Conservation (phyloP, 2,888 invertebrate species). For the Macrophya annulata region DNA sequence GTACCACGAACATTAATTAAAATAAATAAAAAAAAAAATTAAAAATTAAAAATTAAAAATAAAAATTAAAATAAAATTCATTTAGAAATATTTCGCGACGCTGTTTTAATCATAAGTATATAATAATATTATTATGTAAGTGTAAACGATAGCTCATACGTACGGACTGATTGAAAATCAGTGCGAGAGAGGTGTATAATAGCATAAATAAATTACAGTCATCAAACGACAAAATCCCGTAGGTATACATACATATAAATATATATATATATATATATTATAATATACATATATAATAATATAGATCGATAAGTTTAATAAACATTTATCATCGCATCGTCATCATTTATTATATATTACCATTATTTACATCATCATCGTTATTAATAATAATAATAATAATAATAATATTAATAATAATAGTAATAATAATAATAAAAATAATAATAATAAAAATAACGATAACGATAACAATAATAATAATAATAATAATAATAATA, state of each 20-base stretch:
- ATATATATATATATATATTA: neutral
- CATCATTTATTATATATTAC: conserved; percentile 42
- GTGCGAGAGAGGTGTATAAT: conserved; percentile 29
- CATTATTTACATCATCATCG: neutral
- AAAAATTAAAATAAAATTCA: neutral
- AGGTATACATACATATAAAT: neutral
- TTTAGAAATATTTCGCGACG: conserved; percentile 32
- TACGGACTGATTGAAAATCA: conserved; percentile 41
- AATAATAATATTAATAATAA: no score
- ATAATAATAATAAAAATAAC: neutral
- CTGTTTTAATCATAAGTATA: neutral
- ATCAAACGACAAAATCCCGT: conserved; percentile 45
- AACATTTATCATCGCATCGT: conserved; percentile 61
- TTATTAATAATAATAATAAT: neutral
- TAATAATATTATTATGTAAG: conserved; percentile 7
- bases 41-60: neutral
- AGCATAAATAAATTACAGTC: conserved; percentile 38
- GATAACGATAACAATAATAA: no score
- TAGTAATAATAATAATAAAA: no score
- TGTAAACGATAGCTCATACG: conserved; percentile 40
- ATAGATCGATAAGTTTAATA: conserved; percentile 53
- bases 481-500: neutral
- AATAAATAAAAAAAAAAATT: neutral
- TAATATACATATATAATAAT: conserved; percentile 13
- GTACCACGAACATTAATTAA: conserved; percentile 14